Base-by-base conservation (phyloP, 2,797 vertebrate species). In the Artibeus lituratus region DNA sequence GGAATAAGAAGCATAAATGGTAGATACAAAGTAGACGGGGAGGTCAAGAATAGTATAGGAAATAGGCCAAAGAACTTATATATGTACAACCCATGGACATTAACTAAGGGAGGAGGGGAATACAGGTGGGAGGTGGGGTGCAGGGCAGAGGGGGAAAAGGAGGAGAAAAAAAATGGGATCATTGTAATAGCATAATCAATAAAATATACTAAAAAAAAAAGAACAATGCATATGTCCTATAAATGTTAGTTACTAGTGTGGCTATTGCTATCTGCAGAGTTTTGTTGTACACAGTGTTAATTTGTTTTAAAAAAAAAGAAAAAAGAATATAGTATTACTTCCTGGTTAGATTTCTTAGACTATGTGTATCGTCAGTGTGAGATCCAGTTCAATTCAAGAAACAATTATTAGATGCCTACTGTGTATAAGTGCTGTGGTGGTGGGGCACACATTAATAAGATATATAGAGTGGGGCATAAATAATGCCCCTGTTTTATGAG, bases 211-310 rank as follows among this genome's bases (percentile, higher is more conserved):
- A 59, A 26, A 59, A 59, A 55, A 57, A 55, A 22, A 55, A 21
- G 9, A 57, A 29, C 47, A 37, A 32, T 69, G 7, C 26, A 14
- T 8, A 21, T 24, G 35, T 15, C 74, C 49, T 59, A 0, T 69
- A 62, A 80, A 35, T 82, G n/a, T 53, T 72, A 69, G 73, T 42
- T 69, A 11, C 26, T 86, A 32, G 9, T 85, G 32, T 86, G 7
- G 32, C 55, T 55, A 0, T 78, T 81, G n/a, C 21, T 90, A 0
- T 95, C 14, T 90, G 59, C 49, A 87, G 72, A 51, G 22, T 10
- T 96, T 94, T 96, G 37, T 86, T 97, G 94, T 96, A 77, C 82
- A 76, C 37, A 51, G 10, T 51, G 22, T 93, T 94, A 80, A 83
- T 87, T 85, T 96, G 32, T 90, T 82, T 55, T 55, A 26, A 21